Base-by-base conservation (phyloP, 1,140 invertebrate genomes). In the Solenopsis fugax region DNA sequence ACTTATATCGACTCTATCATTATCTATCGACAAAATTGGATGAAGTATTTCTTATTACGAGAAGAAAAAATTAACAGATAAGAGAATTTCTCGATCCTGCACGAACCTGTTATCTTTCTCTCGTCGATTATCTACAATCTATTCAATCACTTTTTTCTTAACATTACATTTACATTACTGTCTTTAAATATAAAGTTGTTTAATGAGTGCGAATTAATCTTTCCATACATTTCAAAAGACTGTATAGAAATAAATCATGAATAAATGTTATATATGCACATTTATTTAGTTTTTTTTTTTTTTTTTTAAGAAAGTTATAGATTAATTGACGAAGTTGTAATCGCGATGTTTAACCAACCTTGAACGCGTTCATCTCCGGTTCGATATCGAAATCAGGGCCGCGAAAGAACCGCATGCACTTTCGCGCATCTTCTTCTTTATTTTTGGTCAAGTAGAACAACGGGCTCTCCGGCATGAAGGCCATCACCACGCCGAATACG, bases 401-500 rank as follows among this genome's bases (percentile, higher is more conserved):
- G 29, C 96, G 92, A 10, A 97, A 94, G 87, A 92, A 95, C 34
- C 93, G 90, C 87, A 97, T 90, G 3, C 95, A 89, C 54, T 94
- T 93, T 50, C 93, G 89, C 0, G 96, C 96, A 67, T 93, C 91
- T 6, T 91, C 90, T 65, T 94, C 93, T 29, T 94, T 91, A 54
- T 93, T 90, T 87, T 93, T 93, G 5, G 80, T 45, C 9, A 94
- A 62, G 29, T 92, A 86, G 82, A 78, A 93, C 65, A 94, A 24
- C 21, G 93, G 92, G 73, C 93, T 94, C 91, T 97, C 96, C 3
- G 96, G 96, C 73, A 96, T 94, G 34, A 94, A 94, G 16, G 92
- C 78, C 93, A 96, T 93, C 9, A 80, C 72, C 2, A 92, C 4
- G 69, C 92, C 92, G 76, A 96, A 96, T 6, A 96, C 45, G 4